Evolutionary conservation across 2,113 vertebrate species (phyloP), one percentile per base, ranked within the genome.

Genomic region (Pantherophis guttatus): DNA sequence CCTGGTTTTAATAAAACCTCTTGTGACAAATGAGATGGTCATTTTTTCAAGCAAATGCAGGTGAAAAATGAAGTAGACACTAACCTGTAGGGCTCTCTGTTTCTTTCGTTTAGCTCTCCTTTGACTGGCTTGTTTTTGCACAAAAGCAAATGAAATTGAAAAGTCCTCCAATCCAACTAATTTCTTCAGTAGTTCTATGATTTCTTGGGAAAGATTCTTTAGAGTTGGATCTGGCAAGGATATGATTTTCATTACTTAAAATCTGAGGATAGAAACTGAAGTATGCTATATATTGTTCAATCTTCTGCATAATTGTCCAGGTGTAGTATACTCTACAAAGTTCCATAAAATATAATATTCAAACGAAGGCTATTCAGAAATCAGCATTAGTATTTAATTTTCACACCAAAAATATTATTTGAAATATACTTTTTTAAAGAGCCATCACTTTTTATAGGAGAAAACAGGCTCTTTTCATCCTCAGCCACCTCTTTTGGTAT

Each of bases 151-250:
- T 50, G 98, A 98, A 88, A 99, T 91, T 0, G 99, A 99, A 97
- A 99, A 99, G 1, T 10, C 97, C 95, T 99, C 98, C 85, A 99
- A 96, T 0, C 99, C 99, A 21, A 99, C 98, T 90, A 98, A 96
- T 94, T 97, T 99, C 98, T 99, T 99, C 44, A 99, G 97, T 94
- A 99, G 96, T 88, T 99, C 99, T 48, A 99, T 98, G 92, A 99
- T 98, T 97, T 99, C 99, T 95, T 99, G 99, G 2, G 99, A 98
- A 75, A 99, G 97, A 95, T 99, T 99, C 98, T 99, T 99, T 94
- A 99, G 94, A 0, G 98, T 98, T 93, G 99, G 98, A 96, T 99
- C 99, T 99, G 94, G 70, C 55, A 75, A 94, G 90, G 92, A 24
- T 10, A 96, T 54, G 13, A 90, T 24, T 53, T 29, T 54, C 55